Percentiles rank a stretch among this genome's conserved stretches.
These are phyloP conservation scores for Nicator chloris DNA, from an alignment of 2,113 vertebrate species.

Conservation along the genomic window DNA sequence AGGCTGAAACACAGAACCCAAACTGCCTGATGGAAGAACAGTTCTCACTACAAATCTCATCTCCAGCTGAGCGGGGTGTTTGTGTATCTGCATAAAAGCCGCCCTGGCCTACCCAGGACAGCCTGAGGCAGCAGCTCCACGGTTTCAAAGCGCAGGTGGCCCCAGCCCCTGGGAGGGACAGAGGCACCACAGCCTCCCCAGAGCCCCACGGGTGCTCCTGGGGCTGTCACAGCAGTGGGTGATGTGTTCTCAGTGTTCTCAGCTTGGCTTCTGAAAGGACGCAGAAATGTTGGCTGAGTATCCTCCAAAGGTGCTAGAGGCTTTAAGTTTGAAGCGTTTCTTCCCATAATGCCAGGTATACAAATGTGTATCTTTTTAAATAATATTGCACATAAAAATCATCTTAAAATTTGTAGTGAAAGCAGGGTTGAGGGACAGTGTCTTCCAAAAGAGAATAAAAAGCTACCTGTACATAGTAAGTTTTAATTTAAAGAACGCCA, in stretches of 20 bases:
- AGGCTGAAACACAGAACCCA: neutral
- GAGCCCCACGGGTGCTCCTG: neutral
- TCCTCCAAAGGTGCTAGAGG: constrained; percentile 55
- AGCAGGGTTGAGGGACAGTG: constrained; percentile 53
- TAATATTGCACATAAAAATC: constrained; percentile 68
- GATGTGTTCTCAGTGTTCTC: neutral
- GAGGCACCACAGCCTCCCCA: neutral
- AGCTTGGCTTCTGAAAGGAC: neutral
- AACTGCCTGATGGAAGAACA: neutral
- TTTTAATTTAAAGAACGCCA: constrained; percentile 64
- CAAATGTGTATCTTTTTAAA: constrained; percentile 47
- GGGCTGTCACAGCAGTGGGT: neutral
- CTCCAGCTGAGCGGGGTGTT: neutral
- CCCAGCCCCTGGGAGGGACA: neutral
- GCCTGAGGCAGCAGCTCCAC: neutral
- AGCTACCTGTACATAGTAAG: constrained; percentile 64
- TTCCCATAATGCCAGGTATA: constrained; percentile 25
- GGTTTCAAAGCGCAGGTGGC: neutral
- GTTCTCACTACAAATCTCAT: neutral
- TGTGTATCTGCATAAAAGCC: neutral
- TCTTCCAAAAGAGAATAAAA: constrained; percentile 61
- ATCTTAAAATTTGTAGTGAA: constrained; percentile 54
- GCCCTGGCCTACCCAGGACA: neutral
- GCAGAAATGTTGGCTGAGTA: neutral
- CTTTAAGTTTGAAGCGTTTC: constrained; percentile 25